Percentiles rank a stretch among this genome's conserved stretches.
phyloP scores from a whole-genome alignment of 2,888 invertebrate genomes.

The Steinernema carpocapsae region DNA sequence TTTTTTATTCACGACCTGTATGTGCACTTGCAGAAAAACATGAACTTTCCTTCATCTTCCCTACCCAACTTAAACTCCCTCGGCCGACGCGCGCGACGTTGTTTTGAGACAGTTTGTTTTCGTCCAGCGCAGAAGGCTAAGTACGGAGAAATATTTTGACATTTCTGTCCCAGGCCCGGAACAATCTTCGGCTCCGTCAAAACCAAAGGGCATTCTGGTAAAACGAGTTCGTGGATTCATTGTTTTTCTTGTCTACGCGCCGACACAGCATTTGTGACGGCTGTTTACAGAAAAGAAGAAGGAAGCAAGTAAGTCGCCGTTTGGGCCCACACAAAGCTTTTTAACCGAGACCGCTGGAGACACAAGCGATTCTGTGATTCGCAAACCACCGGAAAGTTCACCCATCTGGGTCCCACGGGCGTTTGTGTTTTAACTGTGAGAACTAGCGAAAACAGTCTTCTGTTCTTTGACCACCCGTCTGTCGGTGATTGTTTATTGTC shows the following conservation, averaged over 20 bases:
- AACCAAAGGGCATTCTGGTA: slow-evolving; percentile 33
- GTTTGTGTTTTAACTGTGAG: too few relatives aligned
- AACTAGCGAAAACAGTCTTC: background rate
- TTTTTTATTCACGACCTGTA: background rate
- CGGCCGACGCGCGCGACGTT: background rate
- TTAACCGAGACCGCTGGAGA: background rate
- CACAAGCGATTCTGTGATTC: background rate
- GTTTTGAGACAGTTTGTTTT: slow-evolving; percentile 33
- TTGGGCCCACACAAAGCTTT: background rate
- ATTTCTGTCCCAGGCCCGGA: slow-evolving; percentile 24
- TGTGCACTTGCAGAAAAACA: slow-evolving; percentile 24
- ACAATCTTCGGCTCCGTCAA: slow-evolving; percentile 5
- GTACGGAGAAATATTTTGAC: slow-evolving; percentile 20
- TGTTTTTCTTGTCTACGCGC: slow-evolving; percentile 21
- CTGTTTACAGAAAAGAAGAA: slow-evolving; percentile 21
- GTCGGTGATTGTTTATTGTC: slow-evolving; percentile 22
- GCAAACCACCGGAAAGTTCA: background rate
- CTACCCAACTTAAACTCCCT: background rate
- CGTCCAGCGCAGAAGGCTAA: background rate
- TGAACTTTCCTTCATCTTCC: background rate
- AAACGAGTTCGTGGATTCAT: slow-evolving; percentile 32
- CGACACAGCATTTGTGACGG: slow-evolving; percentile 13
- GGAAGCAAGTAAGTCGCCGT: slow-evolving; percentile 17
- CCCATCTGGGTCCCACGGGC: background rate
- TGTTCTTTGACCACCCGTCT: slow-evolving; percentile 9